A percentile compares a stretch with the other conserved stretches of the same genome.
Evolutionary conservation across 2,797 vertebrate genomes (phyloP).

Genomic region (Mionectes olivaceus): DNA sequence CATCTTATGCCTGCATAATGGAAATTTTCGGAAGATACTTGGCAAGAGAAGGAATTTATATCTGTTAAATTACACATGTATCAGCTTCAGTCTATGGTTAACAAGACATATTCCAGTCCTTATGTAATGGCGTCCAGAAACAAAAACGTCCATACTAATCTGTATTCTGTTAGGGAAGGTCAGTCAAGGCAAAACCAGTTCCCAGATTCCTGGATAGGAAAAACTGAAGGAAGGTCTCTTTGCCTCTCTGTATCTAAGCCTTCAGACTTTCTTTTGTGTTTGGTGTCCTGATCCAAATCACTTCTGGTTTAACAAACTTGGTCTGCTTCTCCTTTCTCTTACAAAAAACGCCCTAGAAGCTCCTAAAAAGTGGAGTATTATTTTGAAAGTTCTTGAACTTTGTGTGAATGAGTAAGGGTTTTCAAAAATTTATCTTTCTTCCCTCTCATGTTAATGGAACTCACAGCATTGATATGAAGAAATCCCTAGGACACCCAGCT

Average conservation of each 20-base stretch:
- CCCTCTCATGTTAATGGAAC: not conserved
- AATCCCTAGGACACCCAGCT: slow-evolving; percentile 17
- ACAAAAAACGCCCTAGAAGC: not conserved
- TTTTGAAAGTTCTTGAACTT: not conserved
- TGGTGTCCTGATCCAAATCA: not conserved
- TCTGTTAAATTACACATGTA: not conserved
- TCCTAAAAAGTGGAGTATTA: not conserved
- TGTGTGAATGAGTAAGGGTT: not conserved
- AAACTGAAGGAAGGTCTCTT: not conserved
- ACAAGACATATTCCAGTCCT: not conserved
- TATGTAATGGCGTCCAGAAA: rapidly evolving
- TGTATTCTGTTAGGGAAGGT: not conserved
- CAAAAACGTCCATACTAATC: not conserved
- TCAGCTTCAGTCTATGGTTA: not conserved
- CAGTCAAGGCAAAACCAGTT: slow-evolving; percentile 1
- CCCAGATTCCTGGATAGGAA: not conserved
- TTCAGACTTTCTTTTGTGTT: not conserved
- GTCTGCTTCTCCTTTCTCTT: not conserved
- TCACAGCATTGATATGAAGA: not conserved
- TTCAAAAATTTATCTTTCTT: slow-evolving; percentile 1
- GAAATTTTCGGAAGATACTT: not conserved
- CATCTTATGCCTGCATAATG: not conserved
- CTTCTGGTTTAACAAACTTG: not conserved
- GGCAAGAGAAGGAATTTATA: slow-evolving; percentile 9
- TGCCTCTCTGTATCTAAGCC: not conserved